A percentile compares a stretch with the other conserved stretches of the same genome.
These are phyloP conservation scores for Centropristis striata DNA, from an alignment of 2,113 vertebrate species.

Conservation along the genomic window DNA sequence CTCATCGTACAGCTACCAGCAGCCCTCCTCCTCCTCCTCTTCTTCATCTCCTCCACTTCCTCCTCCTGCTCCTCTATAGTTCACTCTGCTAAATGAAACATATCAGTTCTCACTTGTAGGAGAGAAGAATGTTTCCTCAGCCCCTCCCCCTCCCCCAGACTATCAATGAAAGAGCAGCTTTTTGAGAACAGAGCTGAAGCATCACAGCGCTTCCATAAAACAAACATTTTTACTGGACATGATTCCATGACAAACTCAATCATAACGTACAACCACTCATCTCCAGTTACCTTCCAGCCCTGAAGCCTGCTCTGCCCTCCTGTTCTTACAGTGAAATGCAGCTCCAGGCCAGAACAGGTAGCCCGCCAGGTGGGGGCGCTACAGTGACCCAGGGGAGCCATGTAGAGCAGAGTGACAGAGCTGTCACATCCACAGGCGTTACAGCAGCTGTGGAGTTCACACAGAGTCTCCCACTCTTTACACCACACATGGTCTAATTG, in stretches of 20 bases:
- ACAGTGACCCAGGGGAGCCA: conserved; percentile 36
- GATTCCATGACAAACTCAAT: conserved; percentile 53
- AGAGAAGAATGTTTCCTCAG: conserved; percentile 37
- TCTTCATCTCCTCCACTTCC: conserved; percentile 27
- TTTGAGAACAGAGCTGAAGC: conserved; percentile 21
- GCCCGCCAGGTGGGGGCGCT: conserved; percentile 70
- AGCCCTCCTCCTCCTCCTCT: conserved; percentile 18
- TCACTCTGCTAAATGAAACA: conserved; percentile 67
- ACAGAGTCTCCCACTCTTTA: not conserved
- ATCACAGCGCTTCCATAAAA: conserved; percentile 32
- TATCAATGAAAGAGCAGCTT: conserved; percentile 14
- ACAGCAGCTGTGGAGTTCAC: not conserved
- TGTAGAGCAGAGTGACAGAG: conserved; percentile 37
- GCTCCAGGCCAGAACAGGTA: conserved; percentile 30
- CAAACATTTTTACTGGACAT: conserved; percentile 23
- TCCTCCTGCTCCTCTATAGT: conserved; percentile 26
- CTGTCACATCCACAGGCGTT: conserved; percentile 36
- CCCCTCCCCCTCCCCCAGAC: not conserved
- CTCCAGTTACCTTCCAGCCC: conserved; percentile 4
- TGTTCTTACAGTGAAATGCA: not conserved
- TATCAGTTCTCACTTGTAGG: conserved; percentile 65
- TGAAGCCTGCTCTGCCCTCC: not conserved
- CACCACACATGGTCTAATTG: not conserved
- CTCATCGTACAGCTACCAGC: conserved; percentile 16
- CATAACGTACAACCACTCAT: conserved; percentile 24